Percentiles rank a stretch among this genome's conserved stretches.
phyloP scores from a whole-genome alignment of 1,140 invertebrate genomes.

The Eupristina koningsbergeri region DNA sequence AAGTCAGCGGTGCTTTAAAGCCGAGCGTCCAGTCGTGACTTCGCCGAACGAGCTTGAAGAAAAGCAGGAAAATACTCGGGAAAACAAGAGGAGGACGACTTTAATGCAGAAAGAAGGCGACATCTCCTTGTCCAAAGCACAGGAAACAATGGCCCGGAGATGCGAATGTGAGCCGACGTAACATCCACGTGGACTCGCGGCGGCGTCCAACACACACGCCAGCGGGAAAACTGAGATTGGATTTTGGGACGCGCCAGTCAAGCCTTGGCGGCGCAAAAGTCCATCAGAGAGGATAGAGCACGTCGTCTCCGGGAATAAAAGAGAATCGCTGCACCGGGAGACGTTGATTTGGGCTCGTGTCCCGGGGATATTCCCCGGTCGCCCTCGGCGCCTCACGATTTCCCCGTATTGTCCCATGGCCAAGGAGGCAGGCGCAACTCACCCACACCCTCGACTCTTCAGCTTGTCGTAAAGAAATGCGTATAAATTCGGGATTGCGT shows the following conservation, averaged over 20 bases:
- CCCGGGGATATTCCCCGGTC: no score
- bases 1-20: slow-evolving; percentile 37
- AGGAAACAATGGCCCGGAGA: neutral
- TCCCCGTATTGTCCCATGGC: no score
- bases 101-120: slow-evolving; percentile 12
- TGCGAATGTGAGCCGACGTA: no score
- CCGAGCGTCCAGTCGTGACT: slow-evolving; percentile 12
- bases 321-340: neutral
- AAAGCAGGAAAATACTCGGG: neutral
- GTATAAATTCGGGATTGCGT: neutral
- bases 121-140: neutral
- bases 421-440: neutral
- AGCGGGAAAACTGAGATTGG: slow-evolving; percentile 61
- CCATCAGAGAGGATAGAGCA: neutral
- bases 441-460: no score
- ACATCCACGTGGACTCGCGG: neutral
- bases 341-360: neutral
- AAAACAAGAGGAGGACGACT: neutral
- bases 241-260: slow-evolving; percentile 39
- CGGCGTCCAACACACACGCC: slow-evolving; percentile 20
- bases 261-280: slow-evolving; percentile 10
- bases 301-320: neutral
- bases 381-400: no score
- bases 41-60: no score
- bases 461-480: neutral